Base-by-base conservation (phyloP, 1,140 invertebrate genomes). In the Pogonomyrmex californicus region DNA sequence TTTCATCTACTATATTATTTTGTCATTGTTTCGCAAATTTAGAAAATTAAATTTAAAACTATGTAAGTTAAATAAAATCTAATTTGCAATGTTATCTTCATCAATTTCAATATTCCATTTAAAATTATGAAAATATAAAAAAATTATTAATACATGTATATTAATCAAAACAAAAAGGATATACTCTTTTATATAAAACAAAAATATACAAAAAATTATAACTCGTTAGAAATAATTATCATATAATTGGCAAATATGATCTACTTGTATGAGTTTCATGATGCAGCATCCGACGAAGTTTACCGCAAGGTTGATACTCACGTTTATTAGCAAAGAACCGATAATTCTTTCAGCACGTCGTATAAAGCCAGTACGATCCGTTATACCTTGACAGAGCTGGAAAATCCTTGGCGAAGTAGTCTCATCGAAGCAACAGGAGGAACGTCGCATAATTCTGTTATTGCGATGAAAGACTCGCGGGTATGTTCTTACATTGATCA, bases 361-460 rank as follows among this genome's bases (percentile, higher is more conserved):
- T 92, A 92, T 92, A 92, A 92, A 92, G 89, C 62, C 44, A 51
- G 89, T 78, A 81, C 81, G 49, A 30, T 90, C 91, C 90, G 92
- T 92, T 92, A 92, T 89, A 68, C 38, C 38, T 83, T 63, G 36
- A 66, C 91, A 92, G 90, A 92, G 85, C 47, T 47, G 63, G 73
- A 78, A 76, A 88, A 75, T 63, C 58, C 14, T 83, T 47, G 56
- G 33, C 4, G 23, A 70, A 56, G 58, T 33, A 83, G 56, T 78
- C 47, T 54, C 1, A 36, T 89, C 33, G 54, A 51, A 77, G 68
- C 36, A 47, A 33, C n/a, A 44, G 30, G 54, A 66, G 33, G 54
- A 82, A 60, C 54, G 0, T 82, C 54, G 78, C 36, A 33, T 23
- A 82, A 7, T 49, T 73, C 73, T 12, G 3, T 47, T 51, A 58